These are phyloP conservation scores for Acrossocheilus fasciatus DNA, from an alignment of 2,797 vertebrate species.

Conservation along the genomic window DNA sequence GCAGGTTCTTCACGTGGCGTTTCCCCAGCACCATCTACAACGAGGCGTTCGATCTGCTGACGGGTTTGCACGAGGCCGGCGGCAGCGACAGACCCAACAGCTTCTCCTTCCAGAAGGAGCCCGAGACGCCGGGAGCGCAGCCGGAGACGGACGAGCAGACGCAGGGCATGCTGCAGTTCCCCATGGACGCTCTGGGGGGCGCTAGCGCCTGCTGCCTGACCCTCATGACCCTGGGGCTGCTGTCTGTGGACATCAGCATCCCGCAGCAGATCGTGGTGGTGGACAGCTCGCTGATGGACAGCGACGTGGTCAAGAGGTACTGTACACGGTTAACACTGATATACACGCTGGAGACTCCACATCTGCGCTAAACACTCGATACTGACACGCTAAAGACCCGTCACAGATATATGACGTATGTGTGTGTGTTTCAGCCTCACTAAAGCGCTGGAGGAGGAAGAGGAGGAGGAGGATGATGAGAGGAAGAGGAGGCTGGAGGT, in stretches of 20 bases:
- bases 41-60: constrained; percentile 85
- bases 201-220: constrained; percentile 81
- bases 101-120: constrained; percentile 75
- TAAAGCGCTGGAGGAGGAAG: constrained; percentile 85
- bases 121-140: background rate
- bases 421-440: constrained; percentile 40
- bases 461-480: constrained; percentile 79
- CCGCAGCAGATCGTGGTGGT: constrained; percentile 95
- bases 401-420: too few relatives aligned
- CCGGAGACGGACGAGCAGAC: constrained; percentile 44
- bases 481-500: constrained; percentile 82
- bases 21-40: constrained; percentile 86
- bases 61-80: constrained; percentile 73
- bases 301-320: constrained; percentile 89
- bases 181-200: constrained; percentile 87
- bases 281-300: constrained; percentile 92
- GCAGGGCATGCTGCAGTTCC: constrained; percentile 80
- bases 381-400: too few relatives aligned
- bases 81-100: constrained; percentile 69
- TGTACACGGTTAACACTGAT: background rate
- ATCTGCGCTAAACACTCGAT: too few relatives aligned
- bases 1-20: constrained; percentile 91
- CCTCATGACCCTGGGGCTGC: constrained; percentile 87
- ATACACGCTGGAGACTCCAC: background rate
- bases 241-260: constrained; percentile 85